phyloP scores from a whole-genome alignment of 2,888 invertebrate species.

The Erynnis tages region DNA sequence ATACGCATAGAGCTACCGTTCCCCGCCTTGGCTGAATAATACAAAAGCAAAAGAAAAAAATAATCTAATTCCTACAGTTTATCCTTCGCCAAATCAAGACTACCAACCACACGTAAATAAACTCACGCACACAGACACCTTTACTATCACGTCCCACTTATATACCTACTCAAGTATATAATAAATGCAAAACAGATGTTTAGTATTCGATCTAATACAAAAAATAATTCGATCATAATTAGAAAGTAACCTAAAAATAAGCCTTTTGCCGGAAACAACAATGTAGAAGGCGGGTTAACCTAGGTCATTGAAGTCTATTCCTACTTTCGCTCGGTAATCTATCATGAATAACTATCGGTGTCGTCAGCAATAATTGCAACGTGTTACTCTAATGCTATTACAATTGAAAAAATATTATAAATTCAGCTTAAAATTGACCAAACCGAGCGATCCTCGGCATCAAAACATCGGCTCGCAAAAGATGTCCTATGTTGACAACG shows the following conservation, averaged over 20 bases:
- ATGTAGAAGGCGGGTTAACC: conserved; percentile 63
- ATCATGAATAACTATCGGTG: conserved; percentile 49
- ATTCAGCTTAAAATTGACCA: conserved; percentile 31
- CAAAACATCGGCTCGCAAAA: conserved; percentile 68
- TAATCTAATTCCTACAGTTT: conserved; percentile 38
- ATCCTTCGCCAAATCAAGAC: conserved; percentile 34
- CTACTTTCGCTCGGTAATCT: conserved; percentile 61
- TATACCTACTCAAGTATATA: conserved; percentile 41
- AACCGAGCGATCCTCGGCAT: conserved; percentile 39
- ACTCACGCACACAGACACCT: conserved; percentile 42
- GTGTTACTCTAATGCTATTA: conserved; percentile 41
- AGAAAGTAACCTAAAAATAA: conserved; percentile 66
- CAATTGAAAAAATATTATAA: conserved; percentile 49
- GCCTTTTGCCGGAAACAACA: conserved; percentile 58
- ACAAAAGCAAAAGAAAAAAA: conserved; percentile 44
- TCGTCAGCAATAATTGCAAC: conserved; percentile 49
- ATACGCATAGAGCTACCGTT: conserved; percentile 1
- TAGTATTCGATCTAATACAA: conserved; percentile 37
- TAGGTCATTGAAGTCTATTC: conserved; percentile 62
- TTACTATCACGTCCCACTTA: conserved; percentile 38
- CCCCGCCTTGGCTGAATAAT: too few species aligned
- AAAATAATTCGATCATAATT: conserved; percentile 43
- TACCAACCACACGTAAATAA: conserved; percentile 44
- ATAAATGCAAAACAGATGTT: conserved; percentile 41
- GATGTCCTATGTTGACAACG: conserved; percentile 70